A percentile compares a stretch with the other conserved stretches of the same genome.
Evolutionary conservation across 2,113 vertebrate species (phyloP).

Genomic region (Ardeotis arabs): DNA sequence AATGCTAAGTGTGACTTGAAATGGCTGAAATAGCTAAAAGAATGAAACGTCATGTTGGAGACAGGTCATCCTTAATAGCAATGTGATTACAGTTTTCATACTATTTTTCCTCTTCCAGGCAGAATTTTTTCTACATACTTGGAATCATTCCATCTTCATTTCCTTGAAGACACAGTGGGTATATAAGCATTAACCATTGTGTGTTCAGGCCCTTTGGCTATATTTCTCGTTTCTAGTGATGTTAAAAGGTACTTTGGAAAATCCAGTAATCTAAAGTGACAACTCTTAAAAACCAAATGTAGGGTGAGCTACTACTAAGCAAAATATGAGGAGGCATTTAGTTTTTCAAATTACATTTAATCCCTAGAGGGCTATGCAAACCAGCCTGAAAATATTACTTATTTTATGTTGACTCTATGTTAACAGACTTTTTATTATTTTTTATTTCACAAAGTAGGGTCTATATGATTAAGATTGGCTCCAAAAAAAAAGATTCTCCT

Average conservation of each 20-base stretch:
- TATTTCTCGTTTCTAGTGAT: neutral
- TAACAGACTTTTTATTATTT: neutral
- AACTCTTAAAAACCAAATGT: neutral
- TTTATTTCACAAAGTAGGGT: neutral
- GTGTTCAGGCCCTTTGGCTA: neutral
- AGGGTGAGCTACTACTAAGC: neutral
- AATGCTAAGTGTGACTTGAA: conserved; percentile 3
- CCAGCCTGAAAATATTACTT: neutral
- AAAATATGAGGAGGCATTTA: conserved; percentile 40
- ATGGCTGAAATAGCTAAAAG: neutral
- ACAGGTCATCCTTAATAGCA: neutral
- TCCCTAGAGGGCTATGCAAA: neutral
- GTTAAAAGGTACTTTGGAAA: conserved; percentile 37
- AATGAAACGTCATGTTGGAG: neutral
- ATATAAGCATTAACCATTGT: neutral
- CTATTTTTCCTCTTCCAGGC: neutral
- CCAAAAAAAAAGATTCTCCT: neutral
- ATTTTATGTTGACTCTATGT: neutral
- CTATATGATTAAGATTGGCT: neutral
- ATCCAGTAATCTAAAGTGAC: neutral
- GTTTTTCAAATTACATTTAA: conserved; percentile 11
- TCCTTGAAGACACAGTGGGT: neutral
- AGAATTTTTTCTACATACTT: conserved; percentile 17
- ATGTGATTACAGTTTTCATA: neutral
- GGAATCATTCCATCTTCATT: conserved; percentile 13